Percentiles rank a stretch among this genome's conserved stretches.
phyloP scores from a whole-genome alignment of 1,140 invertebrate genomes.

The Armadillidium nasatum region DNA sequence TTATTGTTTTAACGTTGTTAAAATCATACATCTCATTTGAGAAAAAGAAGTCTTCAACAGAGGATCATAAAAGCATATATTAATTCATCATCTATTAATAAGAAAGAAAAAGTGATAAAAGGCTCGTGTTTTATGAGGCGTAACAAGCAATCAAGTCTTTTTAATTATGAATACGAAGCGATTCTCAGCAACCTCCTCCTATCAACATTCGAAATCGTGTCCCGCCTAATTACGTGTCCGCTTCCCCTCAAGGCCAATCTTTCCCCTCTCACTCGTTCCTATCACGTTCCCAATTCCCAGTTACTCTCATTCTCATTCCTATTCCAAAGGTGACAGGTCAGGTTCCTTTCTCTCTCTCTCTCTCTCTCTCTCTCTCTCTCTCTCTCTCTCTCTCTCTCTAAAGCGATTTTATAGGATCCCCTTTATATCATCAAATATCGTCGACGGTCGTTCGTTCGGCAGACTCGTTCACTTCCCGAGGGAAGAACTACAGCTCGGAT shows the following conservation, averaged over 20 bases:
- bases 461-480: not conserved
- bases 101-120: not conserved
- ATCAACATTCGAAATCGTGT: not conserved
- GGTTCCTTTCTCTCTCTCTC: slow-evolving; percentile 9
- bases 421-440: slow-evolving; percentile 8
- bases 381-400: too few species aligned
- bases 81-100: not conserved
- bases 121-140: not conserved
- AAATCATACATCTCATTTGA: too few species aligned
- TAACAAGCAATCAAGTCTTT: not conserved
- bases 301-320: slow-evolving; percentile 1
- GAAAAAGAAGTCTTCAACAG: too few species aligned
- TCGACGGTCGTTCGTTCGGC: not conserved
- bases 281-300: slow-evolving; percentile 1
- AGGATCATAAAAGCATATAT: too few species aligned
- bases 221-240: not conserved
- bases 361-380: too few species aligned
- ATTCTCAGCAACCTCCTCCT: not conserved
- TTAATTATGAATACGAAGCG: not conserved
- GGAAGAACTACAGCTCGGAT: not conserved
- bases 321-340: slow-evolving; percentile 3
- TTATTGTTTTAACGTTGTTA: too few species aligned
- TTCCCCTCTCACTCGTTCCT: slow-evolving; percentile 8
- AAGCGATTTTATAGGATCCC: not conserved
- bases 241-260: slow-evolving; percentile 9